Conservation (phyloP, 2,888 invertebrate genomes). For the Chouioia cunea region DNA sequence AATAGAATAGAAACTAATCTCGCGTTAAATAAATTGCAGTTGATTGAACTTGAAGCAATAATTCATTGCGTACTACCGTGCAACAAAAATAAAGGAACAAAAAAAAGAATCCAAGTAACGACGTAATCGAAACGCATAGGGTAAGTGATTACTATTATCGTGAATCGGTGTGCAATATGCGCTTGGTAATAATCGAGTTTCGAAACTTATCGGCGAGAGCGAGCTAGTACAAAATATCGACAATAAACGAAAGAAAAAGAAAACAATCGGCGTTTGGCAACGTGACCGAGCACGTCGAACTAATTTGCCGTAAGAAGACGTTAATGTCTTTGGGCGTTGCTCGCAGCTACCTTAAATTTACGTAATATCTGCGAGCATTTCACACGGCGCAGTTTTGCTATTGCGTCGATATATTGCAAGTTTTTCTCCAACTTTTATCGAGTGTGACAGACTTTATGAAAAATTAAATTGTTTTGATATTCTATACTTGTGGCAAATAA, state of each 20-base stretch:
- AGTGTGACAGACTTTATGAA: no score
- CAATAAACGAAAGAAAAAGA: constrained; percentile 26
- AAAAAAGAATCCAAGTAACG: constrained; percentile 18
- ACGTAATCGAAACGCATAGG: constrained; percentile 9
- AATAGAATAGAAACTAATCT: no score
- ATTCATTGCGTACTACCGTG: constrained; percentile 1
- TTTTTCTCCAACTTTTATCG: no score
- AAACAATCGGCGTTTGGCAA: constrained; percentile 1
- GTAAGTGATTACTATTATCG: background rate
- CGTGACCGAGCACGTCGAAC: constrained; percentile 25
- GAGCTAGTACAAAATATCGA: background rate
- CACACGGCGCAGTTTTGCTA: no score
- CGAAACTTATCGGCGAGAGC: constrained; percentile 17
- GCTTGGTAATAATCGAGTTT: constrained; percentile 32
- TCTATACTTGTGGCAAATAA: no score
- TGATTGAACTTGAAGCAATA: constrained; percentile 9
- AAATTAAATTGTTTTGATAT: no score
- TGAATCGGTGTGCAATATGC: constrained; percentile 14
- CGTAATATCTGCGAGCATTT: no score
- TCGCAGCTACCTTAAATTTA: no score
- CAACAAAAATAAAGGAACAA: constrained; percentile 2
- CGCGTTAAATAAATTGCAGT: background rate
- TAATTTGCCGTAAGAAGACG: constrained; percentile 24
- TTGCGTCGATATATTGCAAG: no score
- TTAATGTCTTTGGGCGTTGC: constrained; percentile 17